Evolutionary conservation across 1,140 invertebrate genomes (phyloP).

Genomic region (Dendroctonus valens): DNA sequence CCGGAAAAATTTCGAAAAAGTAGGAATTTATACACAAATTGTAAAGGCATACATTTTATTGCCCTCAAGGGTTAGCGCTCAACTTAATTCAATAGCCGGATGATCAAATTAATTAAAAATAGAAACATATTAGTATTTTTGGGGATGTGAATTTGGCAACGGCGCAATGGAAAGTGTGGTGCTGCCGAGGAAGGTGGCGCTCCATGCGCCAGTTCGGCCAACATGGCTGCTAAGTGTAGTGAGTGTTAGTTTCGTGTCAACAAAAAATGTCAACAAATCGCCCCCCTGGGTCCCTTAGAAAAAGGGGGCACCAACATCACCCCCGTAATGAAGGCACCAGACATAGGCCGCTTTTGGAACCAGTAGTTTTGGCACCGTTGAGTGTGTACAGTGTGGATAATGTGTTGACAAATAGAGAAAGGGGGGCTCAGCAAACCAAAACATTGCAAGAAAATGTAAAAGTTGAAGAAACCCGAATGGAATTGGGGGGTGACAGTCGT

Average conservation of each 20-base stretch:
- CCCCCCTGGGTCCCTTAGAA: slow-evolving; percentile 58
- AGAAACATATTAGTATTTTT: not conserved
- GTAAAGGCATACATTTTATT: too few species aligned
- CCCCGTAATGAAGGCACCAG: slow-evolving; percentile 57
- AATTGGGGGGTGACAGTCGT: slow-evolving; percentile 30
- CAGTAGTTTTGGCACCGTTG: slow-evolving; percentile 17
- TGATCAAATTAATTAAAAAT: too few species aligned
- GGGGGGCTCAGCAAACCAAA: slow-evolving; percentile 26
- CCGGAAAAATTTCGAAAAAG: too few species aligned
- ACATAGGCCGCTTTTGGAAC: slow-evolving; percentile 49
- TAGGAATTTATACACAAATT: too few species aligned
- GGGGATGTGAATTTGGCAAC: slow-evolving; percentile 1
- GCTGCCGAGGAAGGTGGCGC: slow-evolving; percentile 11
- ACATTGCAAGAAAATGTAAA: slow-evolving; percentile 32
- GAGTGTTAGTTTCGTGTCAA: slow-evolving; percentile 46
- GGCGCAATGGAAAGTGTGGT: not conserved
- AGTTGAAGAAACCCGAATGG: not conserved
- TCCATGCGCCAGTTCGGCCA: slow-evolving; percentile 44
- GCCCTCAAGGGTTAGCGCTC: too few species aligned
- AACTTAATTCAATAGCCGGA: not conserved
- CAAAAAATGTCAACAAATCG: slow-evolving; percentile 55
- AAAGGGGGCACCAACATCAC: slow-evolving; percentile 78
- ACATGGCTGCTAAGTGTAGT: slow-evolving; percentile 53
- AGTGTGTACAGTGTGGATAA: slow-evolving; percentile 38
- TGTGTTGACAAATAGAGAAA: slow-evolving; percentile 40